A percentile compares a stretch with the other conserved stretches of the same genome.
phyloP scores from a whole-genome alignment of 2,113 vertebrate genomes.

The Pollimyrus isidori region DNA sequence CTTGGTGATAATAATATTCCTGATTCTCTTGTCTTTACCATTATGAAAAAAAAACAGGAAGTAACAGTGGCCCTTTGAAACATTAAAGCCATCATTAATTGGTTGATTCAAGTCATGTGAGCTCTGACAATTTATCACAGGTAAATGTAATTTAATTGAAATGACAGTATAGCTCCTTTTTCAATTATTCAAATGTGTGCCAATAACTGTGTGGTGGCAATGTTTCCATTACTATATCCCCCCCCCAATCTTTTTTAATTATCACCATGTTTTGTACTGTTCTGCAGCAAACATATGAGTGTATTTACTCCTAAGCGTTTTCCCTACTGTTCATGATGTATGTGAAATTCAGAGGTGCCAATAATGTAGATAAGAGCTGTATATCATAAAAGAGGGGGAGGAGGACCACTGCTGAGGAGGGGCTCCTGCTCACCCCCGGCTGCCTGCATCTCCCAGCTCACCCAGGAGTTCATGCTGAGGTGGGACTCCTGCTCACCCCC shows the following conservation, averaged over 20 bases:
- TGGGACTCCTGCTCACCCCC: background rate
- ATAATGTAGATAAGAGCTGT: background rate
- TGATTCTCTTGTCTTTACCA: background rate
- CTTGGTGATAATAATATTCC: background rate
- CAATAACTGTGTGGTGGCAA: background rate
- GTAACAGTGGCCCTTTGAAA: background rate
- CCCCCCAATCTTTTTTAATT: background rate
- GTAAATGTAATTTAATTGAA: background rate
- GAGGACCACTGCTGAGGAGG: background rate
- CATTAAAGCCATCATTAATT: background rate
- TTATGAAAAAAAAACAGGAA: background rate
- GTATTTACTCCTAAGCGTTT: background rate
- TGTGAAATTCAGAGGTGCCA: background rate
- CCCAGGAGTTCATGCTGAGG: background rate
- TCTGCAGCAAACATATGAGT: background rate
- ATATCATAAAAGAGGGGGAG: background rate
- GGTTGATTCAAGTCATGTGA: background rate
- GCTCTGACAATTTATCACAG: background rate
- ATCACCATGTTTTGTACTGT: background rate
- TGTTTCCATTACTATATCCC: background rate
- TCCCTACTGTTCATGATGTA: background rate
- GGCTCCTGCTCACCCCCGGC: background rate
- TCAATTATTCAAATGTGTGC: background rate
- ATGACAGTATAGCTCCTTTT: background rate
- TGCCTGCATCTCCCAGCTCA: background rate